A percentile compares a stretch with the other conserved stretches of the same genome.
Evolutionary conservation across 2,113 vertebrate genomes (phyloP).

Genomic region (Pyrgilauda ruficollis): DNA sequence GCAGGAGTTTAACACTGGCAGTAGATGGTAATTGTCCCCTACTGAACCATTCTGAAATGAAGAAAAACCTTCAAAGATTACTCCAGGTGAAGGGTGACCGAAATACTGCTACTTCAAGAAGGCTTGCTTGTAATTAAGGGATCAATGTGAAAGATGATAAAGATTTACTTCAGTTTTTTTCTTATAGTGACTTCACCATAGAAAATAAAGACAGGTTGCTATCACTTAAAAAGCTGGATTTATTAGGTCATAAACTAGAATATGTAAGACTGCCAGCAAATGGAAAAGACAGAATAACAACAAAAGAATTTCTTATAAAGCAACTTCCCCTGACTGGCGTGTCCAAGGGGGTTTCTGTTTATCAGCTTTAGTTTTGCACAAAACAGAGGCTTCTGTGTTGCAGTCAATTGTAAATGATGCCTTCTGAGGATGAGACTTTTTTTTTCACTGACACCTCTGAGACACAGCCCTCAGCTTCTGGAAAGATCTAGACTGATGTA

Average conservation of each 20-base stretch:
- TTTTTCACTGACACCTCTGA: neutral
- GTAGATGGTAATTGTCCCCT: neutral
- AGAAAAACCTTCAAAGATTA: neutral
- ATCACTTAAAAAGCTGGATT: neutral
- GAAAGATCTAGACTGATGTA: neutral
- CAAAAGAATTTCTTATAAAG: neutral
- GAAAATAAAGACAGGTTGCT: neutral
- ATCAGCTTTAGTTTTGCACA: neutral
- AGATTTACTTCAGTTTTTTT: neutral
- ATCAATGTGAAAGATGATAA: neutral
- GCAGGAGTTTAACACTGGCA: neutral
- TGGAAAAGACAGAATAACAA: neutral
- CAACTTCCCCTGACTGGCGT: rapidly evolving
- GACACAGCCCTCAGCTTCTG: neutral
- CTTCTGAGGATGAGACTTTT: neutral
- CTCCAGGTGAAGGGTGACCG: neutral
- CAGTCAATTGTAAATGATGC: neutral
- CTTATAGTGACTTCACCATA: neutral
- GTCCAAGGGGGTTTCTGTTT: neutral
- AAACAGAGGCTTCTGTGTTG: neutral
- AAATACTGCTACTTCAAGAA: neutral
- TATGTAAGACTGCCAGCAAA: neutral
- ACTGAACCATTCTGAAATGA: neutral
- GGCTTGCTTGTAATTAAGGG: neutral
- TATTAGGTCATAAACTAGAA: neutral